Conservation (phyloP, 2,888 invertebrate genomes). For the Dione vanillae region DNA sequence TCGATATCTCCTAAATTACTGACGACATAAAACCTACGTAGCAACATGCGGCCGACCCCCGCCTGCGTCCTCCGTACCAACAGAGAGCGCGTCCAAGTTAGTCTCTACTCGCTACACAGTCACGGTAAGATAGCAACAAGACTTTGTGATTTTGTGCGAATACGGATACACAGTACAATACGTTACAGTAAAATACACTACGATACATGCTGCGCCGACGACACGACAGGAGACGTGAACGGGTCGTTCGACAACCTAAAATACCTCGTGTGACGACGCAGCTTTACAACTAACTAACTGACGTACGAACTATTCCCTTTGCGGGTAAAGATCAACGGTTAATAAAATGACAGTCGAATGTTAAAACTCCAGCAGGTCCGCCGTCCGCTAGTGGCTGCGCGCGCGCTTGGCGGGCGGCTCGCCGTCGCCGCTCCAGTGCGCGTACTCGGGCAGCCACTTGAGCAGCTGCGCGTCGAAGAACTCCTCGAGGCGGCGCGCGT, state of each 20-base stretch:
- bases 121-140: too few species aligned
- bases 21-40: constrained; percentile 34
- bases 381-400: constrained; percentile 55
- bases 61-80: constrained; percentile 15
- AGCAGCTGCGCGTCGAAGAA: constrained; percentile 92
- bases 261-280: too few species aligned
- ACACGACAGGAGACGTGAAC: too few species aligned
- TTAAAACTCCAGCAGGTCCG: not conserved
- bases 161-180: not conserved
- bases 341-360: not conserved
- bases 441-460: constrained; percentile 92
- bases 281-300: too few species aligned
- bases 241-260: too few species aligned
- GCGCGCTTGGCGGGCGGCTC: constrained; percentile 68
- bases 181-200: too few species aligned
- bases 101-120: not conserved
- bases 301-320: too few species aligned
- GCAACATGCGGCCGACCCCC: constrained; percentile 32
- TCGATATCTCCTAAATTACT: constrained; percentile 64
- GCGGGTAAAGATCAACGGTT: not conserved
- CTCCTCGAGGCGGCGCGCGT: constrained; percentile 87
- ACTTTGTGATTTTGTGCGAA: not conserved
- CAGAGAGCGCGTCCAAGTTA: constrained; percentile 9
- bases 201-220: too few species aligned
- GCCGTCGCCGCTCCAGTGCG: constrained; percentile 79